phyloP scores from a whole-genome alignment of 2,888 invertebrate genomes.

The Tenthredo distinguenda region DNA sequence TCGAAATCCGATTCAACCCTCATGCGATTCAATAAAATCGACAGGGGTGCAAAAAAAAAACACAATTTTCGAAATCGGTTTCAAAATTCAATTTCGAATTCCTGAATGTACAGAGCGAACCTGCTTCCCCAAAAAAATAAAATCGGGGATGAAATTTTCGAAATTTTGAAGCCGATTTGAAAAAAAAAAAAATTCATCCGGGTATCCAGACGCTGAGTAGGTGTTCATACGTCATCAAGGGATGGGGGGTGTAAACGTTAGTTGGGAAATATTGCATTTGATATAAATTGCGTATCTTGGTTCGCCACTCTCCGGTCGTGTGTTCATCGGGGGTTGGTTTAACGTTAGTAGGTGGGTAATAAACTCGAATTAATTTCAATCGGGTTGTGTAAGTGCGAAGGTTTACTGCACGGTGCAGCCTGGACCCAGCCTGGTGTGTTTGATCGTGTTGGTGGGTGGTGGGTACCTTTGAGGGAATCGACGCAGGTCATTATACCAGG shows the following conservation, averaged over 20 bases:
- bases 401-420: slow-evolving; percentile 36
- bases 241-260: neutral
- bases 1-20: neutral
- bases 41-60: too few species aligned
- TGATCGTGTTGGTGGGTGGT: neutral
- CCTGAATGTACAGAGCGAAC: too few species aligned
- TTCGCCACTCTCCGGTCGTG: slow-evolving; percentile 59
- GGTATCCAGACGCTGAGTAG: neutral
- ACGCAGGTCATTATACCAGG: slow-evolving; percentile 33
- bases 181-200: too few species aligned
- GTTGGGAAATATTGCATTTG: slow-evolving; percentile 24
- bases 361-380: slow-evolving; percentile 77
- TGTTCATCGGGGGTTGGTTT: slow-evolving; percentile 7
- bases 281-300: slow-evolving; percentile 70
- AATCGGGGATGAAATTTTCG: too few species aligned
- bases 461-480: neutral
- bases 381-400: slow-evolving; percentile 67
- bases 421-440: neutral
- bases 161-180: too few species aligned
- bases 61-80: too few species aligned
- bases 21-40: too few species aligned
- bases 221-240: neutral
- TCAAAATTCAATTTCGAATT: too few species aligned
- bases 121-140: too few species aligned
- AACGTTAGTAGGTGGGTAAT: slow-evolving; percentile 62